Conservation (phyloP, 2,797 vertebrate genomes). For the Pseudomugil tenellus region DNA sequence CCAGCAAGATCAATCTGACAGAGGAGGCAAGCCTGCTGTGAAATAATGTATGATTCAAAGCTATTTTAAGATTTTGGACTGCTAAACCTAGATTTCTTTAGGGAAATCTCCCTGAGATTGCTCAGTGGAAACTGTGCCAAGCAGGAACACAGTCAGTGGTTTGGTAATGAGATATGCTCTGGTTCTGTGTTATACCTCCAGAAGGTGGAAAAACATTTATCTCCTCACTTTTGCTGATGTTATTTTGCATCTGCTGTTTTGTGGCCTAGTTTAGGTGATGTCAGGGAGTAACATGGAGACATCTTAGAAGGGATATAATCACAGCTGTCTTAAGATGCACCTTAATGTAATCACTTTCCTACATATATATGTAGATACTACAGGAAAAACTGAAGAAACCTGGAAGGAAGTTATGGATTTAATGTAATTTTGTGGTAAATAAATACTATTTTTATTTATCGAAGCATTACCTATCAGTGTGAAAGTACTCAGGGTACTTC, state of each 20-base stretch:
- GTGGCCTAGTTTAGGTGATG: constrained; percentile 18
- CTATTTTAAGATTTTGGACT: constrained; percentile 75
- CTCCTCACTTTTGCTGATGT: constrained; percentile 18
- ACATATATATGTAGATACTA: neutral
- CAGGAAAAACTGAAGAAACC: neutral
- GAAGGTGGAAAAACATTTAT: constrained; percentile 21
- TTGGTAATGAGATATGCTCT: constrained; percentile 52
- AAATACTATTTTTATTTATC: neutral
- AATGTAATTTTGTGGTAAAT: constrained; percentile 8
- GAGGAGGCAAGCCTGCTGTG: constrained; percentile 52
- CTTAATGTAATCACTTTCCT: neutral
- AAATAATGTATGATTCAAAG: constrained; percentile 80
- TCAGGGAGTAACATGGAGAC: constrained; percentile 6
- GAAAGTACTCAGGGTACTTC: no score
- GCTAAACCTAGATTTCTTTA: constrained; percentile 72
- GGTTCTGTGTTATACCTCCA: constrained; percentile 24
- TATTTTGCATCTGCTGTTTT: constrained; percentile 3
- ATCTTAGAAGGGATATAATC: constrained; percentile 3
- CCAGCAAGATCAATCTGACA: constrained; percentile 61
- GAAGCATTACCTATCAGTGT: no score
- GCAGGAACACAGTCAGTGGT: constrained; percentile 40
- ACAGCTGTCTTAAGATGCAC: neutral
- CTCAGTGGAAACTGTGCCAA: constrained; percentile 63
- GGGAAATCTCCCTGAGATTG: constrained; percentile 67
- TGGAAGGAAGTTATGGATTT: constrained; percentile 6